Conservation (phyloP, 2,113 vertebrate species). For the Microtus montanus region DNA sequence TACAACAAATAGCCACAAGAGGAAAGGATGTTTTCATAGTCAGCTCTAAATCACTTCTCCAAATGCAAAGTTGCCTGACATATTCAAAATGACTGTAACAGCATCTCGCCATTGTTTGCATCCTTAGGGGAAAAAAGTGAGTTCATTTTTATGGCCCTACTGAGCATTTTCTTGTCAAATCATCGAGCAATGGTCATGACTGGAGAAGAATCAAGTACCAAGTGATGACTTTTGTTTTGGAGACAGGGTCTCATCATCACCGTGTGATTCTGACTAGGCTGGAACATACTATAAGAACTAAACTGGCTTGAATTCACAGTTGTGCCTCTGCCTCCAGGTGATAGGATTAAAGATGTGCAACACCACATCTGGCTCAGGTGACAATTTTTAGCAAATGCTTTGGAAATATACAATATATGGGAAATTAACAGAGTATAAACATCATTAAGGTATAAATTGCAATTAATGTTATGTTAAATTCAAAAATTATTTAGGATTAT, state of each 20-base stretch:
- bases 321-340: background rate
- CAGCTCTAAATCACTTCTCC: constrained; percentile 16
- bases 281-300: background rate
- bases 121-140: constrained; percentile 14
- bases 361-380: background rate
- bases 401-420: background rate
- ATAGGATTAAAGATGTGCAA: background rate
- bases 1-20: background rate
- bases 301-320: background rate
- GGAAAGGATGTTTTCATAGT: constrained; percentile 29
- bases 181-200: background rate
- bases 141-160: background rate
- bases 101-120: constrained; percentile 25
- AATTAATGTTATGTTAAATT: background rate
- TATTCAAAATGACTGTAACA: constrained; percentile 57
- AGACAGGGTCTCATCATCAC: too few species aligned
- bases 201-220: background rate
- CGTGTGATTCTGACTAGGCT: background rate
- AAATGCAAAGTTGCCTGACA: constrained; percentile 28
- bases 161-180: background rate
- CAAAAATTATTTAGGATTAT: background rate
- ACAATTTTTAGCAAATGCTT: background rate
- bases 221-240: background rate
- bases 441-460: background rate
- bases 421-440: constrained; percentile 15